These are phyloP conservation scores for Vanessa cardui DNA, from an alignment of 2,888 invertebrate genomes.

Conservation along the genomic window DNA sequence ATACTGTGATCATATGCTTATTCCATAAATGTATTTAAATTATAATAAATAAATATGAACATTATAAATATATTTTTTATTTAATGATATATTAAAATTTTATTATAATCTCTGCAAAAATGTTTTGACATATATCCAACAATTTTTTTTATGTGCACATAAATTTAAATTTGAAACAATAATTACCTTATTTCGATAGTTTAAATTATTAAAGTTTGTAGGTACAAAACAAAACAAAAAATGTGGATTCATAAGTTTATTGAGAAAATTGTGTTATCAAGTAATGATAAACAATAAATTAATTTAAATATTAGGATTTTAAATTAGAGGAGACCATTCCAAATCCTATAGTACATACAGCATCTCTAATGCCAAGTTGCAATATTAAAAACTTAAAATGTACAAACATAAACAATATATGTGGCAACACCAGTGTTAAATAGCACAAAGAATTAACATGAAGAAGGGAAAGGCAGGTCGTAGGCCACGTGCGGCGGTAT, in stretches of 20 bases:
- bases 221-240: constrained; percentile 41
- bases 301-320: constrained; percentile 71
- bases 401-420: constrained; percentile 77
- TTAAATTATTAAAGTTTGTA: background rate
- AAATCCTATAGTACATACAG: constrained; percentile 63
- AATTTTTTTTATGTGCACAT: no score
- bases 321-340: constrained; percentile 64
- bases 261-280: constrained; percentile 79
- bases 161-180: background rate
- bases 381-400: constrained; percentile 74
- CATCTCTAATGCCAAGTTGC: constrained; percentile 53
- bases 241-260: constrained; percentile 68
- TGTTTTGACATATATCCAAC: no score
- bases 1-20: no score
- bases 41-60: no score
- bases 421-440: constrained; percentile 68
- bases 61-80: no score
- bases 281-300: constrained; percentile 80
- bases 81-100: no score
- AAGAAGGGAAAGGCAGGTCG: constrained; percentile 51
- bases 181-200: background rate
- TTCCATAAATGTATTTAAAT: no score
- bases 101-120: no score
- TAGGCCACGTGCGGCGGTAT: constrained; percentile 53
- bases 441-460: constrained; percentile 55